Evolutionary conservation across 2,113 vertebrate species (phyloP).

Genomic region (Sialia sialis): DNA sequence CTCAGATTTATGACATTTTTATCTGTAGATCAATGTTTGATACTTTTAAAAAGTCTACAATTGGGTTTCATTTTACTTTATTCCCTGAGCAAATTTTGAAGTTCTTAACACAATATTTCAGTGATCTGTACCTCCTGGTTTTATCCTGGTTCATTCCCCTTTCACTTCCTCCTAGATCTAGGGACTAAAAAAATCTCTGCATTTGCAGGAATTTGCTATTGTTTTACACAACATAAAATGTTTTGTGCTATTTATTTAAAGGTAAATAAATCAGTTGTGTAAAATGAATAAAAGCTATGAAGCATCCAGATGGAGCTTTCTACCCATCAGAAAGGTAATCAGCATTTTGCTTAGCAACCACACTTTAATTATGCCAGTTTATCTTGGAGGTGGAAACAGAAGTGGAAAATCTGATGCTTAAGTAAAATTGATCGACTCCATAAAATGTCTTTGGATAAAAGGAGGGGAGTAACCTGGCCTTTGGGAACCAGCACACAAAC

Average conservation of each 20-base stretch:
- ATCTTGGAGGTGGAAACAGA: constrained; percentile 37
- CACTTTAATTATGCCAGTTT: constrained; percentile 53
- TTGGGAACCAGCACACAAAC: constrained; percentile 28
- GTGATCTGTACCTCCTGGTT: background rate
- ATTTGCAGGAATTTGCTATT: background rate
- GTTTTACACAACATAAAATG: background rate
- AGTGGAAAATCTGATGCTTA: constrained; percentile 28
- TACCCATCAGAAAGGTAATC: constrained; percentile 16
- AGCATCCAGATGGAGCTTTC: constrained; percentile 9
- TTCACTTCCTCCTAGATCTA: background rate
- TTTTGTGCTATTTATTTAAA: background rate
- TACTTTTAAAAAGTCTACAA: background rate
- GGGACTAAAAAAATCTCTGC: background rate
- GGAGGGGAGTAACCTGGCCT: constrained; percentile 1
- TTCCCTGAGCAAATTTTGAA: background rate
- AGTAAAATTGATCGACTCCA: constrained; percentile 54
- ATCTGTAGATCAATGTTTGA: background rate
- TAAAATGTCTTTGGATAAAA: constrained; percentile 38
- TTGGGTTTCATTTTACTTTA: background rate
- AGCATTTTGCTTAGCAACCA: constrained; percentile 55
- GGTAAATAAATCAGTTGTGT: constrained; percentile 14
- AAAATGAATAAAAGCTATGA: constrained; percentile 23
- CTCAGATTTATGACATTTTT: background rate
- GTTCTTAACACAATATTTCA: background rate
- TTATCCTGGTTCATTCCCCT: background rate